These are phyloP conservation scores for Cylloceria caligata DNA, from an alignment of 2,888 invertebrate genomes.

Conservation along the genomic window DNA sequence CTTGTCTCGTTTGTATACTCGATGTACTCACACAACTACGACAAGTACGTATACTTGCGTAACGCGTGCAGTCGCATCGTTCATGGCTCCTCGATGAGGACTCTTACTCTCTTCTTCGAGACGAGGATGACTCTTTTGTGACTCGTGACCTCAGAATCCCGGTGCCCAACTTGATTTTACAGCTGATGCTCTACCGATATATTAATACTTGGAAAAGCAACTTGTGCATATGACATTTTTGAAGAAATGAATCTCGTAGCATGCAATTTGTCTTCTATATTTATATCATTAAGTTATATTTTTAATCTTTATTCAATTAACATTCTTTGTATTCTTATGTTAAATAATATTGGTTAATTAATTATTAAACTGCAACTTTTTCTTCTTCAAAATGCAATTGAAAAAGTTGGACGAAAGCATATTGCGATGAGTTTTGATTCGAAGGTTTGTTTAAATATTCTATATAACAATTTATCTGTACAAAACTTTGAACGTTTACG, in stretches of 20 bases:
- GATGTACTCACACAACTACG: conserved; percentile 24
- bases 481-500: no score
- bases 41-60: conserved; percentile 52
- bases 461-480: no score
- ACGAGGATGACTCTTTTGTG: conserved; percentile 43
- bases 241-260: not conserved
- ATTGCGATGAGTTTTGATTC: no score
- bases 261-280: not conserved
- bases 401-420: no score
- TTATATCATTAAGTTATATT: not conserved
- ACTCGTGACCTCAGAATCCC: conserved; percentile 47
- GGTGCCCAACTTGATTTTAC: conserved; percentile 1
- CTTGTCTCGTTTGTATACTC: conserved; percentile 9
- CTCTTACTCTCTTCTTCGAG: conserved; percentile 49
- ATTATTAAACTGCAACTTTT: no score
- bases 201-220: not conserved
- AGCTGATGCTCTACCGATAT: conserved; percentile 4
- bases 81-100: conserved; percentile 31
- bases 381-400: no score
- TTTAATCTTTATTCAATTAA: no score
- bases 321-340: no score
- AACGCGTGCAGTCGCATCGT: conserved; percentile 37
- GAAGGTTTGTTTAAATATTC: no score
- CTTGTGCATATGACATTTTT: not conserved
- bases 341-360: no score